Conservation (phyloP, 2,797 vertebrate genomes). For the Takifugu rubripes region DNA sequence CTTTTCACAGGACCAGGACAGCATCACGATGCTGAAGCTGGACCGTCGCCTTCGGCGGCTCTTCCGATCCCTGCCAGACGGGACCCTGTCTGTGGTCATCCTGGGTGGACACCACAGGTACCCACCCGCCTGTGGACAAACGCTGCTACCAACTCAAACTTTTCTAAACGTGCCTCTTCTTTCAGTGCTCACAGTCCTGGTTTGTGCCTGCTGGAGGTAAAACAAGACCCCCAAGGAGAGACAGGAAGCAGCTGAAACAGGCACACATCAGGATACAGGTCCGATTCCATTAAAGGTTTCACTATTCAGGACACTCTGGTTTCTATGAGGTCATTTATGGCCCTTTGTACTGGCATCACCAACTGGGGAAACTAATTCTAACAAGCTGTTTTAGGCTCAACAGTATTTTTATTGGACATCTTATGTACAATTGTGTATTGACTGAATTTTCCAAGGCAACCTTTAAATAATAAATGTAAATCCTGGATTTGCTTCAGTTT, state of each 20-base stretch:
- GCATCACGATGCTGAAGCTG: slow-evolving; percentile 70
- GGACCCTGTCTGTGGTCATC: slow-evolving; percentile 80
- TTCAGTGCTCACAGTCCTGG: slow-evolving; percentile 56
- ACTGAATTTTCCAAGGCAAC: no score
- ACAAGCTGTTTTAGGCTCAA: no score
- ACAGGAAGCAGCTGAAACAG: not conserved
- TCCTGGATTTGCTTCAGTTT: not conserved
- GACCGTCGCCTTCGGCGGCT: slow-evolving; percentile 78
- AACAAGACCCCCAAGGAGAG: slow-evolving; percentile 15
- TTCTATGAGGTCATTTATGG: no score
- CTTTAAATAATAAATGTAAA: no score
- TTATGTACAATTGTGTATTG: no score
- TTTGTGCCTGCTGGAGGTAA: slow-evolving; percentile 74
- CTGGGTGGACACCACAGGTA: slow-evolving; percentile 75
- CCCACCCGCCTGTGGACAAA: slow-evolving; percentile 13
- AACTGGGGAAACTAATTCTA: no score
- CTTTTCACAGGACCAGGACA: slow-evolving; percentile 48
- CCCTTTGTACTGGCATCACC: no score
- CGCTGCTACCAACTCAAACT: not conserved
- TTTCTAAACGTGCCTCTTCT: not conserved
- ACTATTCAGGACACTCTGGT: no score
- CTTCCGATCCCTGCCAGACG: slow-evolving; percentile 71
- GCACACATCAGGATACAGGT: no score
- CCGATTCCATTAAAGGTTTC: no score
- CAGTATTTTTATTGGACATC: no score